Evolutionary conservation across 2,113 vertebrate species (phyloP).

Genomic region (Natator depressus): DNA sequence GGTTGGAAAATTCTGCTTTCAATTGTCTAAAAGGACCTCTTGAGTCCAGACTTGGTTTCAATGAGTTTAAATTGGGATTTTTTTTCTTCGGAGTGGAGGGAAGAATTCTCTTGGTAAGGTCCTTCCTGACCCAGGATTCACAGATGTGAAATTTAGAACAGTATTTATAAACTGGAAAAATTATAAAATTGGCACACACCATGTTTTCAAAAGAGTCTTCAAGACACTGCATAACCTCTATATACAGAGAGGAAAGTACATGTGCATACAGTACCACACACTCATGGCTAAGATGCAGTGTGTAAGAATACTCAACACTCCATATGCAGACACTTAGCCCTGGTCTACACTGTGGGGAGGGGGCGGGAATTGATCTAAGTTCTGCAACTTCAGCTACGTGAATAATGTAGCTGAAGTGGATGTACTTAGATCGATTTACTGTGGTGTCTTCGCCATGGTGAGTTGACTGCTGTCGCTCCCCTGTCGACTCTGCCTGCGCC

Average conservation of each 20-base stretch:
- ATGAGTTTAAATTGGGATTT: constrained; percentile 9
- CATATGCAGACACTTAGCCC: neutral
- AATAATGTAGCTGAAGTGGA: too few relatives aligned
- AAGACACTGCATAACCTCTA: accelerated
- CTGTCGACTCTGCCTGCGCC: too few relatives aligned
- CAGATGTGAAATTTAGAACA: constrained; percentile 4
- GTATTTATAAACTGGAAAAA: constrained; percentile 16
- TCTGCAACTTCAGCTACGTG: too few relatives aligned
- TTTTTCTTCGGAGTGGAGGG: neutral
- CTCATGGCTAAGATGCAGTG: neutral
- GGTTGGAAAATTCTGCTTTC: constrained; percentile 67
- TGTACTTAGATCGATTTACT: too few relatives aligned
- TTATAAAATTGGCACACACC: neutral
- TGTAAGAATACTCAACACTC: neutral
- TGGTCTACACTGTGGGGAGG: too few relatives aligned
- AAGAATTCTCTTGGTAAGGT: constrained; percentile 11
- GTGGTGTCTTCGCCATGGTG: too few relatives aligned
- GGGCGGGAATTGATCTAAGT: too few relatives aligned
- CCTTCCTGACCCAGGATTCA: neutral
- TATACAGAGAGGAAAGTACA: neutral
- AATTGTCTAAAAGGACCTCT: constrained; percentile 50
- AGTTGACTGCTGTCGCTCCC: too few relatives aligned
- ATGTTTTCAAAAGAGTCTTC: neutral
- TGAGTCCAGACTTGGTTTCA: constrained; percentile 42
- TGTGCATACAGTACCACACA: neutral